phyloP scores from a whole-genome alignment of 2,113 vertebrate species.

The Anarrhichthys ocellatus region DNA sequence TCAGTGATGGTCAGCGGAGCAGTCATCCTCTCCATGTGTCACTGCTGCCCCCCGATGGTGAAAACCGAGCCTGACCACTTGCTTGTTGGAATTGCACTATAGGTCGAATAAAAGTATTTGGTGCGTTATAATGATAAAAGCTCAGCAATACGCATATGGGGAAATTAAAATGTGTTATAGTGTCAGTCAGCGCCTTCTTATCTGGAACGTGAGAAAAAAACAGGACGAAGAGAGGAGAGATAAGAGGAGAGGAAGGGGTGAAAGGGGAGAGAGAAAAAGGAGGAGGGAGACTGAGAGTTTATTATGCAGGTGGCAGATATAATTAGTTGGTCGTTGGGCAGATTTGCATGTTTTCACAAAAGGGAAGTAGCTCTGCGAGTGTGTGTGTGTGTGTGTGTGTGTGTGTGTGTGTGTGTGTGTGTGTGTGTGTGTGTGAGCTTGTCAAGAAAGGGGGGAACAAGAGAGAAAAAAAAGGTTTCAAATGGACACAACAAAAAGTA shows the following conservation, averaged over 20 bases:
- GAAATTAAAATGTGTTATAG: not conserved
- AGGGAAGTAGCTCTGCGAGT: slow-evolving; percentile 79
- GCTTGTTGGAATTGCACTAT: not conserved
- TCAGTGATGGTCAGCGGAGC: slow-evolving; percentile 41
- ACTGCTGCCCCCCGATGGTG: slow-evolving; percentile 75
- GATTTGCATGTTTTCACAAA: slow-evolving; percentile 87
- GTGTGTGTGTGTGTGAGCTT: slow-evolving; percentile 42
- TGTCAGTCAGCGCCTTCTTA: not conserved
- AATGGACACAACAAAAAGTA: slow-evolving; percentile 57
- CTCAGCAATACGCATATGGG: not conserved
- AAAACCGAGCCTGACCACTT: slow-evolving; percentile 36
- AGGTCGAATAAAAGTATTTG: not conserved
- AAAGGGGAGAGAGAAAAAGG: slow-evolving; percentile 42
- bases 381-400: slow-evolving; percentile 36
- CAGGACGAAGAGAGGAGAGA: slow-evolving; percentile 35
- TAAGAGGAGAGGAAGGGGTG: slow-evolving; percentile 32
- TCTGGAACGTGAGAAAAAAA: slow-evolving; percentile 23
- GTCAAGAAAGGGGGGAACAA: slow-evolving; percentile 3
- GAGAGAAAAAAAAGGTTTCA: slow-evolving; percentile 46
- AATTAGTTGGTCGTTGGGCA: slow-evolving; percentile 87
- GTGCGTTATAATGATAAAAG: not conserved
- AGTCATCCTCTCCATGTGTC: slow-evolving; percentile 15
- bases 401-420: slow-evolving; percentile 27
- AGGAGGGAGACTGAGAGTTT: slow-evolving; percentile 70
- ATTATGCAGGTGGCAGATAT: slow-evolving; percentile 86